Base-by-base conservation (phyloP, 2,797 vertebrate genomes). In the Megalops cyprinoides region DNA sequence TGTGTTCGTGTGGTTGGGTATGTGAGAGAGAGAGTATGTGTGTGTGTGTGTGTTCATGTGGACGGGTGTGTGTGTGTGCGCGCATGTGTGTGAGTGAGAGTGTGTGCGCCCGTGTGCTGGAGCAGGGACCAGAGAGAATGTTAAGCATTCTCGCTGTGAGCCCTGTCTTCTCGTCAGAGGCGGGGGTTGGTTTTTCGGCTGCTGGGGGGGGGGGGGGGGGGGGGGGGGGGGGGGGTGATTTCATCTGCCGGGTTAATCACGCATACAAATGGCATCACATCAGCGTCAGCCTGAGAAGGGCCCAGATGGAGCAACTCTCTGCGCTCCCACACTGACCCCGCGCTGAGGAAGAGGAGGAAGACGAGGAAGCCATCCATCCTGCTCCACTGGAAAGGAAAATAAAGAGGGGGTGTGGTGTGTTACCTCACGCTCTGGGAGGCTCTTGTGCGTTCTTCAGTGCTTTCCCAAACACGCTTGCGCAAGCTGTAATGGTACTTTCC, bases 271-370 rank as follows among this genome's bases (percentile, higher is more conserved):
- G 49, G 58, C 28, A 79, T 90, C 73, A 81, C 1, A 39, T 87
- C 84, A 84, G 71, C 76, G 44, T 34, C 60, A 18, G 42, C 56
- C 77, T 82, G 65, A 81, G 53, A 85, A 84, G 80, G 83, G 80
- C 81, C 74, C 78, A 86, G 84, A 87, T 88, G 87, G 58, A 85
- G 84, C 88, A 90, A 90, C 89, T 91, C 87, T 82, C 71, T 71
- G 25, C 31, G 46, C 73, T 48, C 44, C 81, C 74, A 65, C 80
- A 73, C 74, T 80, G 79, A 87, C 56, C 31, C 62, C 65, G 86
- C 82, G 60, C 46, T 15, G 76, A 69, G 58, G 74, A 81, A 28
- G 12, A 2, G 10, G 53, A 55, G 51, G 18, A 31, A 76, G 44
- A 75, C 28, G 71, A 87, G 42, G 55, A 51, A 77, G 84, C 76